Conservation (phyloP, 2,113 vertebrate species). For the Thomomys bottae region DNA sequence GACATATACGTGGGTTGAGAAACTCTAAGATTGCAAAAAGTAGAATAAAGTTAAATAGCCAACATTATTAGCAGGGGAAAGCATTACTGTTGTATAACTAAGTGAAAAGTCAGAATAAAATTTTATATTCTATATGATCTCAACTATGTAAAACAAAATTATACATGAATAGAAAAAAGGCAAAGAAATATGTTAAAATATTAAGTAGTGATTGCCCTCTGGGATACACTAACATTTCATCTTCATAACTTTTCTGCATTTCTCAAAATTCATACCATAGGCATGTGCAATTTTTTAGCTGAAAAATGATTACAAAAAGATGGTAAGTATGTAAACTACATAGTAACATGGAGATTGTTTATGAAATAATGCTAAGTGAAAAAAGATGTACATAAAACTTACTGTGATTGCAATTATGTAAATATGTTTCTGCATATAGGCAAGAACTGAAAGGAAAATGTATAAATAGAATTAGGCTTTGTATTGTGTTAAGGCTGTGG, state of each 20-base stretch:
- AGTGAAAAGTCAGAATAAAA: conserved; percentile 54
- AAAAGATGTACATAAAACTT: conserved; percentile 76
- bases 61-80: conserved; percentile 41
- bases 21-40: conserved; percentile 53
- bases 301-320: conserved; percentile 73
- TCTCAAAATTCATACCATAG: conserved; percentile 52
- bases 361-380: conserved; percentile 78
- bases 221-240: conserved; percentile 62
- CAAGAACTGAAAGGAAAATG: conserved; percentile 71
- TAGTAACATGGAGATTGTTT: conserved; percentile 72
- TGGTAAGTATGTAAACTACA: conserved; percentile 69
- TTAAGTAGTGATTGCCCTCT: conserved; percentile 60
- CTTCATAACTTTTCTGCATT: conserved; percentile 51
- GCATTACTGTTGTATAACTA: conserved; percentile 60
- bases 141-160: conserved; percentile 69
- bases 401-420: conserved; percentile 80
- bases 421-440: conserved; percentile 75
- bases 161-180: conserved; percentile 45
- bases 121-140: conserved; percentile 53
- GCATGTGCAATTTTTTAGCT: conserved; percentile 57
- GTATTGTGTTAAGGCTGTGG: conserved; percentile 63
- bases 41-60: conserved; percentile 64
- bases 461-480: conserved; percentile 71
- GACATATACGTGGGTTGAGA: background rate
- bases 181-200: conserved; percentile 71